Evolutionary conservation across 2,888 invertebrate genomes (phyloP).

Genomic region (Frankliniella fusca): DNA sequence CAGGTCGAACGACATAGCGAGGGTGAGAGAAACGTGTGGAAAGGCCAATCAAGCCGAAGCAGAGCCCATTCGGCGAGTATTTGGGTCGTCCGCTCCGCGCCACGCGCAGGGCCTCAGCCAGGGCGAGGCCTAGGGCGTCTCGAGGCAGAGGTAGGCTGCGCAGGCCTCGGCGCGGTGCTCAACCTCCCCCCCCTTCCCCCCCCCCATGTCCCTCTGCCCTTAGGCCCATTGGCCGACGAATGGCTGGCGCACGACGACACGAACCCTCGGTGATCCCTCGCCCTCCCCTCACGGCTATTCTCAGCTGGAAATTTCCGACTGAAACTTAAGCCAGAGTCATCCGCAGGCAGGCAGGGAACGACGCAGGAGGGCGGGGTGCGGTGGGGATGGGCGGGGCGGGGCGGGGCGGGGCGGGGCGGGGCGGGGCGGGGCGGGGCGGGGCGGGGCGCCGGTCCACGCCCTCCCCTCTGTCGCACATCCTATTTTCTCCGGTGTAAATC

Average conservation of each 20-base stretch:
- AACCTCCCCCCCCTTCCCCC: neutral
- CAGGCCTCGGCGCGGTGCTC: neutral
- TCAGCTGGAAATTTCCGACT: slow-evolving; percentile 26
- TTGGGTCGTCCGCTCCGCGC: neutral
- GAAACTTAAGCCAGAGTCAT: slow-evolving; percentile 19
- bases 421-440: neutral
- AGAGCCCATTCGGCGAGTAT: neutral
- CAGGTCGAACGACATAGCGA: neutral
- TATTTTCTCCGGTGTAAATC: neutral
- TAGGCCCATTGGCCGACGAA: neutral
- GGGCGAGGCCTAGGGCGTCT: neutral
- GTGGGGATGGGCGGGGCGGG: neutral
- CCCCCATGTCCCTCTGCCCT: neutral
- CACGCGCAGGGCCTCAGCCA: neutral
- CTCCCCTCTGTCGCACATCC: neutral
- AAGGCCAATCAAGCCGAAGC: no score
- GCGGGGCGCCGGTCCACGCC: no score
- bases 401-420: neutral
- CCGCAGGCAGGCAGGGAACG: neutral
- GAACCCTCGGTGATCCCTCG: no score
- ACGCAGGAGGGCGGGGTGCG: neutral
- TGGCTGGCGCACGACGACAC: no score
- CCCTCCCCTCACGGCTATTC: neutral
- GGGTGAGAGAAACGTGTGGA: neutral
- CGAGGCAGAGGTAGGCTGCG: neutral